Evolutionary conservation across 1,140 invertebrate species (phyloP).

Genomic region (Heliconius eleuchia): DNA sequence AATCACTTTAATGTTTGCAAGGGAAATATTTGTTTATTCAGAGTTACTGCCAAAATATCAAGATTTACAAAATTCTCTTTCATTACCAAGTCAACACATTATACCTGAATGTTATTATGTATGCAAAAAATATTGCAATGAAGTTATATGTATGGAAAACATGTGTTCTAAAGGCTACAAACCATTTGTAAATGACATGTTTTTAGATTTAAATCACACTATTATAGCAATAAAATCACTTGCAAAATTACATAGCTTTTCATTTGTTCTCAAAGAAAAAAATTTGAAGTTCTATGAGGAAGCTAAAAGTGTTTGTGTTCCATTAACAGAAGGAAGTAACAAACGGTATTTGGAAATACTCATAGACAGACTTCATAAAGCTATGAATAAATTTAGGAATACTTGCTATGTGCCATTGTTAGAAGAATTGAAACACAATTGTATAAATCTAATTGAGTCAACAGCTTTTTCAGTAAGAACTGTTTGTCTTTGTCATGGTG

Average conservation of each 20-base stretch:
- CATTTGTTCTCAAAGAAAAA: conserved; percentile 58
- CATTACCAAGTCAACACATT: conserved; percentile 35
- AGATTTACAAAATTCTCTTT: conserved; percentile 43
- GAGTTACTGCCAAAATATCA: conserved; percentile 50
- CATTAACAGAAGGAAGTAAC: conserved; percentile 54
- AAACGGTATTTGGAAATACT: conserved; percentile 64
- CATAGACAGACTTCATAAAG: conserved; percentile 62
- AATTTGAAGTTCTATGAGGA: conserved; percentile 48
- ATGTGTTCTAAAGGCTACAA: conserved; percentile 58
- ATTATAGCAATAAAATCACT: conserved; percentile 54
- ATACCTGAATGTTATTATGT: conserved; percentile 63
- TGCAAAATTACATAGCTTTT: conserved; percentile 65
- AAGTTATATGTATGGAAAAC: conserved; percentile 64
- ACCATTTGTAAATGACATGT: conserved; percentile 52
- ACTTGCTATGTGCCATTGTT: conserved; percentile 53
- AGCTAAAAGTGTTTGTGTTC: conserved; percentile 53
- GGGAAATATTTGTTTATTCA: conserved; percentile 67
- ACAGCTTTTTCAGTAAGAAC: conserved; percentile 38
- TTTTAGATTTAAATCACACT: conserved; percentile 62
- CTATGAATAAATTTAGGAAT: conserved; percentile 52
- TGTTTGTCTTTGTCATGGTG: conserved; percentile 67
- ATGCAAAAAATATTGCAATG: conserved; percentile 59
- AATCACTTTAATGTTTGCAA: conserved; percentile 61
- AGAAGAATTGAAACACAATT: conserved; percentile 48
- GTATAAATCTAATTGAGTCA: conserved; percentile 48